These are phyloP conservation scores for Trogon melanurus DNA, from an alignment of 2,113 vertebrate genomes.

Conservation along the genomic window DNA sequence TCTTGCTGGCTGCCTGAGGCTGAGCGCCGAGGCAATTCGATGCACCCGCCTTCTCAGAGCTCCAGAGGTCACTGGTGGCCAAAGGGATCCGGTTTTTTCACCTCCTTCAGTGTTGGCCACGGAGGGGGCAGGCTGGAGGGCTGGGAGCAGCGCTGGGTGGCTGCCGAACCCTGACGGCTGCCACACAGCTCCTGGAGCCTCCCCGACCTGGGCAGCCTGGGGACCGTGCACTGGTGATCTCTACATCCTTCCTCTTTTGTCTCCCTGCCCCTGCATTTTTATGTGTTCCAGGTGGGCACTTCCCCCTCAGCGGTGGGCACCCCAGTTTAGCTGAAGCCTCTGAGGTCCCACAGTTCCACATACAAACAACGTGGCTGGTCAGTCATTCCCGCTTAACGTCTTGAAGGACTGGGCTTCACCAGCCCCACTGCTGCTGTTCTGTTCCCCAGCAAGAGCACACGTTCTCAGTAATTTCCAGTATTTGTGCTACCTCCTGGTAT, in stretches of 20 bases:
- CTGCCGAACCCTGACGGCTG: not conserved
- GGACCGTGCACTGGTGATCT: not conserved
- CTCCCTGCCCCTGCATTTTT: not conserved
- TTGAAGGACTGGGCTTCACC: not conserved
- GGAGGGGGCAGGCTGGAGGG: not conserved
- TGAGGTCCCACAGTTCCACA: not conserved
- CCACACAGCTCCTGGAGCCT: not conserved
- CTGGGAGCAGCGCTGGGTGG: not conserved
- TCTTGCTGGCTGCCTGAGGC: not conserved
- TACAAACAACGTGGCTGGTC: not conserved
- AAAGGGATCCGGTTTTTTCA: not conserved
- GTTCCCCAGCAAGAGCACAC: not conserved
- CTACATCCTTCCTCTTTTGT: not conserved
- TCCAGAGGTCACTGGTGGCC: not conserved
- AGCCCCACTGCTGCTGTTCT: not conserved
- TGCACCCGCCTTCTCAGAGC: not conserved
- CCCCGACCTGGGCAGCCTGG: accelerated
- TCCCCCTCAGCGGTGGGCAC: too few species aligned
- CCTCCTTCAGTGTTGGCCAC: not conserved
- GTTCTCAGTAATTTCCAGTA: not conserved
- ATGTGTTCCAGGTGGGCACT: not conserved
- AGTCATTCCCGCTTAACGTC: not conserved
- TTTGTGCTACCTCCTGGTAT: not conserved
- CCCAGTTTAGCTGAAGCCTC: not conserved
- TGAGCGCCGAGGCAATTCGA: not conserved